Evolutionary conservation across 2,888 invertebrate species (phyloP).

Genomic region (Neria commutata): DNA sequence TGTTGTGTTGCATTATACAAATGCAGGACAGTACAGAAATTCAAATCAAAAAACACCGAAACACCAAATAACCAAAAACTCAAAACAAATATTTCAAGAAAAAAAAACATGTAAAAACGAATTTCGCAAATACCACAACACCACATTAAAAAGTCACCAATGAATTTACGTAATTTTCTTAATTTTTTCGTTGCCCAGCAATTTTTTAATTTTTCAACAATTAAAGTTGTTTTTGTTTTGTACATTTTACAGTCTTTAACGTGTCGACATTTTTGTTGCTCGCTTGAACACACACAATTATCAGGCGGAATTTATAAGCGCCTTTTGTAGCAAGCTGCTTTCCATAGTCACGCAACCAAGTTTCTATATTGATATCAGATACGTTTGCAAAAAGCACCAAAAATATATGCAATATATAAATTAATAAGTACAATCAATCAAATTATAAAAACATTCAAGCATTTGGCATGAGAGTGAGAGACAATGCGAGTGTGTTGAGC

Average conservation of each 20-base stretch:
- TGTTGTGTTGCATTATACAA: too few relatives aligned
- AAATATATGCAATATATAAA: conserved; percentile 6
- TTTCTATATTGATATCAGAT: conserved; percentile 51
- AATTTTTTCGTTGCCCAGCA: conserved; percentile 10
- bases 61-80: not conserved
- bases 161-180: conserved; percentile 16
- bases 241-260: conserved; percentile 24
- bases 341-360: conserved; percentile 61
- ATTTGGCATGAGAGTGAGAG: not conserved
- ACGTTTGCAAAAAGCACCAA: conserved; percentile 25
- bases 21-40: too few relatives aligned
- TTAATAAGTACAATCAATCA: not conserved
- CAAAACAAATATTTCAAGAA: not conserved
- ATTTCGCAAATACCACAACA: not conserved
- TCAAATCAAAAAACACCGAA: not conserved
- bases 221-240: conserved; percentile 1
- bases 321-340: conserved; percentile 53
- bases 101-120: not conserved
- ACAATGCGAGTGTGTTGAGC: too few relatives aligned
- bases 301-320: conserved; percentile 42
- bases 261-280: conserved; percentile 12
- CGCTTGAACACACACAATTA: conserved; percentile 8
- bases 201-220: conserved; percentile 9
- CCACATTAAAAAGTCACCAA: not conserved
- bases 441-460: not conserved